Evolutionary conservation across 2,888 invertebrate species (phyloP).

Genomic region (Pristionchus exspectatus): DNA sequence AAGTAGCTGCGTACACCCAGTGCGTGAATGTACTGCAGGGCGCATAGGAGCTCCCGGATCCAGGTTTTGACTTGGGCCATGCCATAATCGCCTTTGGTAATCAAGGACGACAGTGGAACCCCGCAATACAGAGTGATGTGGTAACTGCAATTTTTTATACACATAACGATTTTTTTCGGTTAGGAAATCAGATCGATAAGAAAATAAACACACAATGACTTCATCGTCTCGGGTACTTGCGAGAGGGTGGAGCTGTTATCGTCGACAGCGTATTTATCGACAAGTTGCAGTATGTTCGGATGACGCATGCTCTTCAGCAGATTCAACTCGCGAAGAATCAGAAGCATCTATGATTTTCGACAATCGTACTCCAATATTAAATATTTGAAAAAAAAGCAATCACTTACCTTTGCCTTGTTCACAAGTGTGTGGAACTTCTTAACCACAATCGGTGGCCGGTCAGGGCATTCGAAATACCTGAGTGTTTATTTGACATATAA

Average conservation of each 20-base stretch:
- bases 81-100: background rate
- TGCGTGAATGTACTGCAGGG: background rate
- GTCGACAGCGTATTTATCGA: background rate
- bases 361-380: too few relatives aligned
- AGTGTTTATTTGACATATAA: too few relatives aligned
- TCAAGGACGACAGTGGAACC: background rate
- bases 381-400: too few relatives aligned
- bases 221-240: background rate
- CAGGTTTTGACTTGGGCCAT: background rate
- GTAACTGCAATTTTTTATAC: background rate
- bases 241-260: too few relatives aligned
- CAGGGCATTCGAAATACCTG: too few relatives aligned
- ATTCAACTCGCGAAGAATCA: background rate
- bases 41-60: background rate
- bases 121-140: background rate
- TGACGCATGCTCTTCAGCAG: background rate
- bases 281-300: background rate
- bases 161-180: too few relatives aligned
- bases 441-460: too few relatives aligned
- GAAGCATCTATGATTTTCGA: too few relatives aligned
- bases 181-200: too few relatives aligned
- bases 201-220: background rate
- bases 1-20: background rate
- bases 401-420: too few relatives aligned
- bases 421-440: too few relatives aligned